Evolutionary conservation across 2,888 invertebrate species (phyloP), one percentile per base, ranked within the genome.

Genomic region (Holacanthella duospinosa): DNA sequence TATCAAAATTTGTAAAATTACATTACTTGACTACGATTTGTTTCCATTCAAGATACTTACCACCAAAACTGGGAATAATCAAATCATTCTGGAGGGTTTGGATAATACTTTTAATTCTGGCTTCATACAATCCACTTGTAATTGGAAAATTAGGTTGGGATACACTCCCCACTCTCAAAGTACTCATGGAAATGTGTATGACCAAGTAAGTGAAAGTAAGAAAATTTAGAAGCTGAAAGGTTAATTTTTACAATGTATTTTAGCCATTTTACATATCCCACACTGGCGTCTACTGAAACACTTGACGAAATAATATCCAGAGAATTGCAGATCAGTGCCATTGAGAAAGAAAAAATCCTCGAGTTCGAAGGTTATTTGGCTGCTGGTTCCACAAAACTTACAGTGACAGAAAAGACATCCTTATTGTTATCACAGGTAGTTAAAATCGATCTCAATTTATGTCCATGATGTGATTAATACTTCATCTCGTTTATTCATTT

Each of bases 181-280:
- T 87, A 74, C 82, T 96, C 69, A 93, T 96, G 84, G 95, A 96
- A 80, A 93, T 93, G 86, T 92, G 93, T 74, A 96, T 96, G 76
- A 96, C 95, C 12, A 92, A 89, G 86, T 88, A 75, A 79, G 82
- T 79, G 54, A 65, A 6, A 63, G 27, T 21, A 58, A 19, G n/a
- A 27, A 24, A 12, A 53, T 53, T 4, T 9, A 26, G 26, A 55
- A 55, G 4, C 12, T 27, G 26, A 55, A 9, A 6, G 4, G 25
- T 55, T 16, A 53, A 53, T 53, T 53, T 21, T n/a, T n/a, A n/a
- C 19, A 6, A 12, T 53, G 12, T n/a, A 63, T 78, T 77, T 1
- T 74, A 84, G 84, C 73, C 84, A 86, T 75, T 87, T 85, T 74
- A 80, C 81, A 3, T 87, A 85, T 75, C 87, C 87, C 12, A 85